A percentile compares a stretch with the other conserved stretches of the same genome.
phyloP scores from a whole-genome alignment of 2,797 vertebrate species.

The Apodemus agrarius region DNA sequence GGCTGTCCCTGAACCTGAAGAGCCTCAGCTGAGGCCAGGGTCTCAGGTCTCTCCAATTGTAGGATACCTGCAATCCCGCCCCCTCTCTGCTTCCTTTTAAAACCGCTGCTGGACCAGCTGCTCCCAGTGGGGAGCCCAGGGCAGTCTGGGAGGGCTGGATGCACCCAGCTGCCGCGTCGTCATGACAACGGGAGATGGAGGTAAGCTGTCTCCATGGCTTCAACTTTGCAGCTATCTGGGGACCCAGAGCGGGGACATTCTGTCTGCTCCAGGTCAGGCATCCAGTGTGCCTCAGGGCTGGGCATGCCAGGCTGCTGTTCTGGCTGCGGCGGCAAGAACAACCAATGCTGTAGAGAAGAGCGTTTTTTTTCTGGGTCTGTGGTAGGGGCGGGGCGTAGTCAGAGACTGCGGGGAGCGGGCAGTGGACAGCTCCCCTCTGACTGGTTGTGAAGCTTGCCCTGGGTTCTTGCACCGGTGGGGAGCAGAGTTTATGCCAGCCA shows the following conservation, averaged over 20 bases:
- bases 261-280: not conserved
- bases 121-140: constrained; percentile 52
- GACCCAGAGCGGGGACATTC: constrained; percentile 63
- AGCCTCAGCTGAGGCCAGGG: not conserved
- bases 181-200: constrained; percentile 77
- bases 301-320: not conserved
- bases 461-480: not conserved
- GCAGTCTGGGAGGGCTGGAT: constrained; percentile 59
- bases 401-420: not conserved
- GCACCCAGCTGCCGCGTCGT: constrained; percentile 64
- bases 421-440: not conserved
- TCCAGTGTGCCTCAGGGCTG: not conserved
- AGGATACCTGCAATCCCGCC: constrained; percentile 62
- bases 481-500: not conserved
- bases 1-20: not conserved
- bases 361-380: not conserved
- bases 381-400: not conserved
- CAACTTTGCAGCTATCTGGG: constrained; percentile 67
- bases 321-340: not conserved
- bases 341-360: not conserved
- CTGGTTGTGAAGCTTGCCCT: not conserved
- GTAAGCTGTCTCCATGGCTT: constrained; percentile 75
- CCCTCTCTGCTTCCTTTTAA: constrained; percentile 27
- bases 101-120: constrained; percentile 55
- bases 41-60: constrained; percentile 19